Percentiles rank a stretch among this genome's conserved stretches.
Conservation (phyloP, 2,797 vertebrate species). For the Galagoides demidoff region DNA sequence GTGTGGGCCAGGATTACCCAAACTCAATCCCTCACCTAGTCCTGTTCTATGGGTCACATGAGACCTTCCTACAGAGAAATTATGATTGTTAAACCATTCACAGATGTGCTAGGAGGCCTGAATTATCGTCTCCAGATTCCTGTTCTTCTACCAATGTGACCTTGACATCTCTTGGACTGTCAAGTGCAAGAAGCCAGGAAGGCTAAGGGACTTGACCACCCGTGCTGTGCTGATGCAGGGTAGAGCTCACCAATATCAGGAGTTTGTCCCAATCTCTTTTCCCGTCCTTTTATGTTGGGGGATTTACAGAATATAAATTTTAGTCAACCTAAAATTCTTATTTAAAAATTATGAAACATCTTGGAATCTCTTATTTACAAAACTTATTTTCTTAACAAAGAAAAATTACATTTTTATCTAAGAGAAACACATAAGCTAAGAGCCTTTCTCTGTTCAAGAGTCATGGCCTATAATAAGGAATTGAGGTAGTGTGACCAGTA, state of each 20-base stretch:
- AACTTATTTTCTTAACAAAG: constrained; percentile 31
- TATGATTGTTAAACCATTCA: not conserved
- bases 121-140: not conserved
- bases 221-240: not conserved
- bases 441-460: not conserved
- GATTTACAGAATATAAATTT: not conserved
- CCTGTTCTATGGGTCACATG: not conserved
- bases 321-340: not conserved
- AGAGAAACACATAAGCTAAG: not conserved
- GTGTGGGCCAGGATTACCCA: not conserved
- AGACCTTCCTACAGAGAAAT: not conserved
- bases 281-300: not conserved
- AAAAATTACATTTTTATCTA: not conserved
- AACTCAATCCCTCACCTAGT: not conserved
- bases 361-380: not conserved
- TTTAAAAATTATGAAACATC: not conserved
- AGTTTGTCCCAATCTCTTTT: not conserved
- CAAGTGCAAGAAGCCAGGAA: not conserved
- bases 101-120: not conserved
- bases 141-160: not conserved
- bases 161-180: not conserved
- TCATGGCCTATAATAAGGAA: too few relatives aligned
- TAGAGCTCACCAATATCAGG: not conserved
- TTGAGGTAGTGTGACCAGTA: too few relatives aligned
- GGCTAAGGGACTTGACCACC: rapidly evolving